These are phyloP conservation scores for Dysmachus trigonus DNA, from an alignment of 2,888 invertebrate species.

Conservation along the genomic window DNA sequence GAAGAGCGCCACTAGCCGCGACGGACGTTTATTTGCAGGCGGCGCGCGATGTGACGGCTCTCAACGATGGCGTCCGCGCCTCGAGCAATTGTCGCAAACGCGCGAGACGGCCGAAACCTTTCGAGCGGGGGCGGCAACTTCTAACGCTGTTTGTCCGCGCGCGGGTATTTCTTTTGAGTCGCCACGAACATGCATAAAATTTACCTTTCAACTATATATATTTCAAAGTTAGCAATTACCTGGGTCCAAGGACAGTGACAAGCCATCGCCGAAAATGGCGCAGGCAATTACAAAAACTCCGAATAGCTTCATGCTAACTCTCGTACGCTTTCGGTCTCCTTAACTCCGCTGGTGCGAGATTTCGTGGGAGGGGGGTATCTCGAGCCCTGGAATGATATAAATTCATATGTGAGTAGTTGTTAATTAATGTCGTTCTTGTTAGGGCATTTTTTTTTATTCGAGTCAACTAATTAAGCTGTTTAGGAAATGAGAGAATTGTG, in stretches of 20 bases:
- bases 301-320: conserved; percentile 57
- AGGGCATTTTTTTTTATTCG: neutral
- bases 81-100: neutral
- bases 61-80: neutral
- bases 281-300: conserved; percentile 54
- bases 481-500: neutral
- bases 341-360: conserved; percentile 4
- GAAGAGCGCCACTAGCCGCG: conserved; percentile 24
- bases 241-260: conserved; percentile 64
- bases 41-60: neutral
- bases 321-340: neutral
- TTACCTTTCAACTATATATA: conserved; percentile 28
- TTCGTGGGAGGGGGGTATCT: conserved; percentile 2
- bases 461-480: neutral
- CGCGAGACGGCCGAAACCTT: neutral
- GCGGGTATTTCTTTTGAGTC: neutral
- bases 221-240: conserved; percentile 54
- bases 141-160: neutral
- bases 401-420: neutral
- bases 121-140: conserved; percentile 3
- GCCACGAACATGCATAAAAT: conserved; percentile 15
- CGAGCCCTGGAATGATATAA: conserved; percentile 14
- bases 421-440: neutral
- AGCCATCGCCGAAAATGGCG: conserved; percentile 58
- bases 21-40: too few species aligned